phyloP scores from a whole-genome alignment of 1,140 invertebrate species.

The Drosophila nigrodunni region DNA sequence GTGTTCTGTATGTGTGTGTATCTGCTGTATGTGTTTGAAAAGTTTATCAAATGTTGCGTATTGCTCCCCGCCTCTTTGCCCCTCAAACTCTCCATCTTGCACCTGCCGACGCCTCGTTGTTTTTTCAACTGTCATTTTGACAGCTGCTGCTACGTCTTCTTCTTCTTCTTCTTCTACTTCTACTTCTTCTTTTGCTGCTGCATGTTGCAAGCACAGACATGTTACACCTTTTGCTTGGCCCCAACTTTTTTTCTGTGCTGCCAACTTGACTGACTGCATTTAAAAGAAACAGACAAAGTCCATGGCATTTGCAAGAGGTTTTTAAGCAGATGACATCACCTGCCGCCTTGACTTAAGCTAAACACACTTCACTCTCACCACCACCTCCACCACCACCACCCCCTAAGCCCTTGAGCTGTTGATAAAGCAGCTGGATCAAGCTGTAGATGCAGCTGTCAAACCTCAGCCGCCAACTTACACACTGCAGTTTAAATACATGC shows the following conservation, averaged over 20 bases:
- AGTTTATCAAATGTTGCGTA: slow-evolving; percentile 63
- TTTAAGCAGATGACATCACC: slow-evolving; percentile 46
- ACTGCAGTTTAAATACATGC: slow-evolving; percentile 39
- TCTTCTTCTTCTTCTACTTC: slow-evolving; percentile 21
- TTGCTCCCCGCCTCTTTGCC: slow-evolving; percentile 2
- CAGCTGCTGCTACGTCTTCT: slow-evolving; percentile 59
- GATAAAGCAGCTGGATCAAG: slow-evolving; percentile 30
- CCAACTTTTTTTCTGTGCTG: slow-evolving; percentile 35
- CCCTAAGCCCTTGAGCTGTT: neutral
- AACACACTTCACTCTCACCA: neutral
- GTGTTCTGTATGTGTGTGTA: neutral
- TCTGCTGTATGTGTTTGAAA: slow-evolving; percentile 30
- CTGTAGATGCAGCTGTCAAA: slow-evolving; percentile 71
- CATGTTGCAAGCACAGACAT: slow-evolving; percentile 49
- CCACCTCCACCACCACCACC: no score
- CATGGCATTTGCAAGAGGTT: neutral
- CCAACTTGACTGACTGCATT: slow-evolving; percentile 52
- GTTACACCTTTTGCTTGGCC: slow-evolving; percentile 49
- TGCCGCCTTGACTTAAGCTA: slow-evolving; percentile 37
- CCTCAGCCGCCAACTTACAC: slow-evolving; percentile 56
- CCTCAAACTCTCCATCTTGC: neutral
- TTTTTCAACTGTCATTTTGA: slow-evolving; percentile 79
- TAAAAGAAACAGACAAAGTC: slow-evolving; percentile 34
- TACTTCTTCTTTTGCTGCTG: slow-evolving; percentile 25
- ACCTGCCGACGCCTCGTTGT: slow-evolving; percentile 52